These are phyloP conservation scores for Gavialis gangeticus DNA, from an alignment of 2,113 vertebrate genomes.

Conservation along the genomic window DNA sequence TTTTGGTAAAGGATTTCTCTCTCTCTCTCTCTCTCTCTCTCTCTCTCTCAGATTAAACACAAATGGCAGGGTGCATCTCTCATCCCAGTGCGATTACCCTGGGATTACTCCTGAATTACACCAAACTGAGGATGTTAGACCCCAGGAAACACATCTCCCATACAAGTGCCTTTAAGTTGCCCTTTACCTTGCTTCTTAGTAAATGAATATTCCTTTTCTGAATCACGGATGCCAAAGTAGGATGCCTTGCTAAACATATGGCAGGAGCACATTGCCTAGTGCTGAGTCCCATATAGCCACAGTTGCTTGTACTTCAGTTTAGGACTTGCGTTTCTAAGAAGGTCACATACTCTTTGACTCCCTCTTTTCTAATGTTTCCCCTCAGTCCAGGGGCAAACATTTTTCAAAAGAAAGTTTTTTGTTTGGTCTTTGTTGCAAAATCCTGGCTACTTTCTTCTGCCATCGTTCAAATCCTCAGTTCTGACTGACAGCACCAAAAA, in stretches of 20 bases:
- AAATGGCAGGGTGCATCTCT: neutral
- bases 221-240: neutral
- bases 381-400: neutral
- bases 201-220: neutral
- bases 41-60: neutral
- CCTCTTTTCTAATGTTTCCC: conserved; percentile 10
- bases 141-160: neutral
- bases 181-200: neutral
- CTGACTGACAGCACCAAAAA: conserved; percentile 65
- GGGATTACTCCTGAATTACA: conserved; percentile 5
- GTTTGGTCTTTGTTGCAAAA: conserved; percentile 52
- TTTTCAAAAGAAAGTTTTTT: conserved; percentile 45
- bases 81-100: neutral
- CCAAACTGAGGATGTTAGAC: neutral
- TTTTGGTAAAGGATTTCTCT: neutral
- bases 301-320: neutral
- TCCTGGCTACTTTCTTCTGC: neutral
- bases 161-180: neutral
- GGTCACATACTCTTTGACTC: neutral
- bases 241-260: neutral
- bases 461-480: conserved; percentile 46
- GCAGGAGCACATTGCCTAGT: neutral
- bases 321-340: neutral
- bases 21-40: neutral
- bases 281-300: neutral